These are phyloP conservation scores for Aphelinus atriplicis DNA, from an alignment of 1,140 invertebrate genomes.

Conservation along the genomic window DNA sequence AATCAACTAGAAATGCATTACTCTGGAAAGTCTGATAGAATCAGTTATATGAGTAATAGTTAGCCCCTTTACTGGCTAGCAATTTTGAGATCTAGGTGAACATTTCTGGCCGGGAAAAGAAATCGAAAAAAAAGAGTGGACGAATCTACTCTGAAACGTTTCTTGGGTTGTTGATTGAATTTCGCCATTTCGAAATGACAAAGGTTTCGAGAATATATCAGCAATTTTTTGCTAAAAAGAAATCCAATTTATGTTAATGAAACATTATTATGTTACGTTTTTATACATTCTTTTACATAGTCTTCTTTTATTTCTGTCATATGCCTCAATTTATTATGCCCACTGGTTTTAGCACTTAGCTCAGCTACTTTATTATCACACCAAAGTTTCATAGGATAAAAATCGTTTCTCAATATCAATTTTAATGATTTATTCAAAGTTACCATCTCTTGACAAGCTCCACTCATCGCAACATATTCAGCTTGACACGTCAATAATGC, in stretches of 20 bases:
- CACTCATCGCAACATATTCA: constrained; percentile 38
- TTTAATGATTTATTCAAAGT: background rate
- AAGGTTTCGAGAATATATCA: background rate
- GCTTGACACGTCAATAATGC: constrained; percentile 25
- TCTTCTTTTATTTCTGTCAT: background rate
- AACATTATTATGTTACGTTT: background rate
- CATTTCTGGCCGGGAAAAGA: too few species aligned
- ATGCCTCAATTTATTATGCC: background rate
- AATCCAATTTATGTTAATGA: background rate
- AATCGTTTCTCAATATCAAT: background rate
- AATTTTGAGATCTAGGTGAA: too few species aligned
- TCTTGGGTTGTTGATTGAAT: too few species aligned
- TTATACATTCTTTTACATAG: background rate
- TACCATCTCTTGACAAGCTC: constrained; percentile 31
- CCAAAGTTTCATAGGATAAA: constrained; percentile 1
- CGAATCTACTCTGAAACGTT: too few species aligned
- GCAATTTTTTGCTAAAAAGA: background rate
- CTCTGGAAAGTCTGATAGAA: too few species aligned
- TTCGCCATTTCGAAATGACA: background rate
- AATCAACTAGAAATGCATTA: too few species aligned
- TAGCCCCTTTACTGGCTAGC: too few species aligned
- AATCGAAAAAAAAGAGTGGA: too few species aligned
- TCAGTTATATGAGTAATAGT: too few species aligned
- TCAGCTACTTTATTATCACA: constrained; percentile 18
- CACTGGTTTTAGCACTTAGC: background rate